Evolutionary conservation across 2,888 invertebrate species (phyloP).

Genomic region (Mesorhabditis spiculigera): DNA sequence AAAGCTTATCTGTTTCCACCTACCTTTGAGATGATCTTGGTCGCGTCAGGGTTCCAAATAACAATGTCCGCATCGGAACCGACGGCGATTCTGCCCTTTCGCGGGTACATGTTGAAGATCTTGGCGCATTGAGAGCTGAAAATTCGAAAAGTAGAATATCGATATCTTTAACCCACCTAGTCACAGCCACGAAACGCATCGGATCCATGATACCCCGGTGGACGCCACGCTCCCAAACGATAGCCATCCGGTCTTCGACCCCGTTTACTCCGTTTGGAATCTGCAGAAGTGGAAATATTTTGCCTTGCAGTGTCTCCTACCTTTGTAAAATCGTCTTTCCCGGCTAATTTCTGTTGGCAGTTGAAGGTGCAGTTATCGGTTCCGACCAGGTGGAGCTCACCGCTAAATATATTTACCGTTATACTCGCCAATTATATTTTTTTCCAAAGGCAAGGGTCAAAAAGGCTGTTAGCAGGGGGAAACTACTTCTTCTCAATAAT

Average conservation of each 20-base stretch:
- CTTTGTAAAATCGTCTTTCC: slow-evolving; percentile 32
- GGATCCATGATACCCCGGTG: slow-evolving; percentile 86
- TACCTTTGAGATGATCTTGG: slow-evolving; percentile 74
- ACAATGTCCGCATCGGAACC: slow-evolving; percentile 95
- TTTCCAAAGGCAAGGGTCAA: too few relatives aligned
- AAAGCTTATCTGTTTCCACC: not conserved
- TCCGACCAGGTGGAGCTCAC: slow-evolving; percentile 85
- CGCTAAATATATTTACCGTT: slow-evolving; percentile 66
- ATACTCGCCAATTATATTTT: too few relatives aligned
- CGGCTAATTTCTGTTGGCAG: slow-evolving; percentile 18
- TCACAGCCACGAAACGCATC: slow-evolving; percentile 88
- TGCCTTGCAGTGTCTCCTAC: not conserved
- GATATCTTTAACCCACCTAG: slow-evolving; percentile 66
- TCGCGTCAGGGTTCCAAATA: slow-evolving; percentile 86
- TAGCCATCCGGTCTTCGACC: slow-evolving; percentile 89
- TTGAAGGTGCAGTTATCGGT: slow-evolving; percentile 93
- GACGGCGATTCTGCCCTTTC: slow-evolving; percentile 85
- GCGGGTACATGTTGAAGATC: slow-evolving; percentile 93
- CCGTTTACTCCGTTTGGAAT: slow-evolving; percentile 80
- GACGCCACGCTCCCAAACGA: slow-evolving; percentile 86
- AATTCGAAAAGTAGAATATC: not conserved
- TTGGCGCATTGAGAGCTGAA: slow-evolving; percentile 76
- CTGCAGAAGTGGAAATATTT: not conserved
- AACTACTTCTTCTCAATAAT: too few relatives aligned
- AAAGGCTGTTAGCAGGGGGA: too few relatives aligned